Conservation (phyloP, 2,888 invertebrate genomes). For the Seladonia tumulorum region DNA sequence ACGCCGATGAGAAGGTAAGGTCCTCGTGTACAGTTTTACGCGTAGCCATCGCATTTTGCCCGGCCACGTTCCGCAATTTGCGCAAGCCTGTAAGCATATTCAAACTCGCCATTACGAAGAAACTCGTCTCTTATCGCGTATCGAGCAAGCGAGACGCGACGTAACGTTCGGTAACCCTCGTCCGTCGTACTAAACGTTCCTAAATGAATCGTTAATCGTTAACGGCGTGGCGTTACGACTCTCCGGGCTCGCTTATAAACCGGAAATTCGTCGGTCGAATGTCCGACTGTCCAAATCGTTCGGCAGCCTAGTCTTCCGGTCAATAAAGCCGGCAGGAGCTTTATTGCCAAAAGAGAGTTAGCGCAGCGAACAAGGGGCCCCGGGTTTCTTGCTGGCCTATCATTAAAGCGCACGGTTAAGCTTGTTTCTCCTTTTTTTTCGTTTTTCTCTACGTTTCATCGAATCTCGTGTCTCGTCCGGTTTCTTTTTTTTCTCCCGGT, state of each 20-base stretch:
- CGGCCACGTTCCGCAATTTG: conserved; percentile 22
- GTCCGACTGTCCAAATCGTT: conserved; percentile 76
- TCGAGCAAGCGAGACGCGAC: conserved; percentile 49
- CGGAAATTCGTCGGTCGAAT: conserved; percentile 80
- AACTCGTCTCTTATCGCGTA: conserved; percentile 68
- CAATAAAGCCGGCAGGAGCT: conserved; percentile 69
- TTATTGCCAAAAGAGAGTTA: conserved; percentile 67
- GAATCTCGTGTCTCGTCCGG: conserved; percentile 16
- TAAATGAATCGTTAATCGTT: conserved; percentile 84
- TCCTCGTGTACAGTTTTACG: background rate
- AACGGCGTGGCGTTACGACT: conserved; percentile 78
- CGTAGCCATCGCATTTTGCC: background rate
- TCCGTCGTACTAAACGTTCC: conserved; percentile 79
- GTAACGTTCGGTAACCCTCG: conserved; percentile 61
- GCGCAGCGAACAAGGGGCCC: conserved; percentile 13
- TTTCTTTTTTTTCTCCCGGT: background rate
- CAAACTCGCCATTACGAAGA: conserved; percentile 53
- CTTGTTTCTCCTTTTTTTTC: conserved; percentile 37
- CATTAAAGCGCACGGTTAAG: conserved; percentile 74
- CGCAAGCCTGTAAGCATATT: conserved; percentile 48
- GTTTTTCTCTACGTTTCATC: conserved; percentile 56
- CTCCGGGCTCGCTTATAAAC: conserved; percentile 81
- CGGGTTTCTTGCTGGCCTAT: conserved; percentile 63
- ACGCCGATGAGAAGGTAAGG: background rate
- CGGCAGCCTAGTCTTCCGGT: conserved; percentile 71